These are phyloP conservation scores for Zeugodacus cucurbitae DNA, from an alignment of 1,140 invertebrate species.

Conservation along the genomic window DNA sequence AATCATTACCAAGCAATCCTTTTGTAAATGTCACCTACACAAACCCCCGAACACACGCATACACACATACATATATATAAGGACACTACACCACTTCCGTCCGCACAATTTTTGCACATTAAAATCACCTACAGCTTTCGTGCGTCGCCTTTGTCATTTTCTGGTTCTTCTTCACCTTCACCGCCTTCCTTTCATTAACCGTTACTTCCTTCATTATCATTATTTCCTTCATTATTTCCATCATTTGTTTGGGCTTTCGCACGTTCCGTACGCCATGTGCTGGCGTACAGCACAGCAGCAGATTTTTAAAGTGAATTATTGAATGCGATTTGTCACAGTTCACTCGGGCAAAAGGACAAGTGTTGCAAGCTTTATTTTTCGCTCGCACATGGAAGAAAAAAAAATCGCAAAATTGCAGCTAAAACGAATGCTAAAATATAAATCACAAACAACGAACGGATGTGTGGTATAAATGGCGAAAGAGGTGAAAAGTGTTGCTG, in stretches of 20 bases:
- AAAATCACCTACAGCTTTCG: not conserved
- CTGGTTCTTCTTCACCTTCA: too few species aligned
- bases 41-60: not conserved
- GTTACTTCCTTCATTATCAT: not conserved
- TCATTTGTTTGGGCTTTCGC: conserved; percentile 1
- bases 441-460: not conserved
- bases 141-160: not conserved
- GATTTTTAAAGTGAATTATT: conserved; percentile 36
- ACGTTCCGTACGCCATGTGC: not conserved
- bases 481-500: not conserved
- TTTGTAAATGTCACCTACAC: not conserved
- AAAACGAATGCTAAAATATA: not conserved
- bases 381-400: not conserved
- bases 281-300: not conserved
- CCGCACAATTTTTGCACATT: conserved; percentile 19
- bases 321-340: conserved; percentile 32
- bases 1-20: not conserved
- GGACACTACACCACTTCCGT: not conserved
- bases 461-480: not conserved
- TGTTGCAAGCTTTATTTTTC: not conserved
- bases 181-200: not conserved
- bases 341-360: not conserved
- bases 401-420: not conserved
- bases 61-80: not conserved
- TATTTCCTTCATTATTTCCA: not conserved